A percentile compares a stretch with the other conserved stretches of the same genome.
Conservation (phyloP, 2,113 vertebrate genomes). For the Turdus rufiventris region DNA sequence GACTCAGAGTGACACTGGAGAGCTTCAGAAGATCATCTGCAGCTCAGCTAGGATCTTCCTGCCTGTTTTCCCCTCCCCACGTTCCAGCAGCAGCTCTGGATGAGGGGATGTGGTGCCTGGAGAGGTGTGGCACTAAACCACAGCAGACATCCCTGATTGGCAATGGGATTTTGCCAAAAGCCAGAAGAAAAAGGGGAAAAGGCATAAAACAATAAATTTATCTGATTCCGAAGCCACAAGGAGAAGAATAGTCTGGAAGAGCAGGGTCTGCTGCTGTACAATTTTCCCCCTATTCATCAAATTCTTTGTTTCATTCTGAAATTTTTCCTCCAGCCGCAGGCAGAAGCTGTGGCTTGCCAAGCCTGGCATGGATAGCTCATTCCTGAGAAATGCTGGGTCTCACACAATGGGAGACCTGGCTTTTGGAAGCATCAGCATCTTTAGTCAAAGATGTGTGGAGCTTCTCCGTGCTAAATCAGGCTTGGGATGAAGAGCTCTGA, state of each 20-base stretch:
- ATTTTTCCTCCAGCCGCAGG: not conserved
- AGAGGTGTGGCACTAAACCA: not conserved
- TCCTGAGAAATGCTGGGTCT: not conserved
- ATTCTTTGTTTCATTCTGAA: not conserved
- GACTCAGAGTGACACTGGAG: not conserved
- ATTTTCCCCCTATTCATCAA: not conserved
- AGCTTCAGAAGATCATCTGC: not conserved
- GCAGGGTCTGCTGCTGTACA: not conserved
- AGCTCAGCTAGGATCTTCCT: not conserved
- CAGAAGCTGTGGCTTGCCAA: not conserved
- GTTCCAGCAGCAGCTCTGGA: rapidly evolving
- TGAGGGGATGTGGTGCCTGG: not conserved
- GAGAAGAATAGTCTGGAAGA: not conserved
- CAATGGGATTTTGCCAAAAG: not conserved
- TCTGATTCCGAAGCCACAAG: not conserved
- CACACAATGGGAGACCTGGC: not conserved
- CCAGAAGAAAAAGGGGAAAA: not conserved
- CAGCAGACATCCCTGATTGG: not conserved
- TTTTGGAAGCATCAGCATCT: conserved; percentile 16
- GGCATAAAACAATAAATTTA: not conserved
- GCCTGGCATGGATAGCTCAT: not conserved
- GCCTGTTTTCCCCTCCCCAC: not conserved
- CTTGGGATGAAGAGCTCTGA: not conserved
- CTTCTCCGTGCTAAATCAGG: not conserved
- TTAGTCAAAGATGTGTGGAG: not conserved